phyloP scores from a whole-genome alignment of 2,113 vertebrate genomes.

The Odontophorus gujanensis region DNA sequence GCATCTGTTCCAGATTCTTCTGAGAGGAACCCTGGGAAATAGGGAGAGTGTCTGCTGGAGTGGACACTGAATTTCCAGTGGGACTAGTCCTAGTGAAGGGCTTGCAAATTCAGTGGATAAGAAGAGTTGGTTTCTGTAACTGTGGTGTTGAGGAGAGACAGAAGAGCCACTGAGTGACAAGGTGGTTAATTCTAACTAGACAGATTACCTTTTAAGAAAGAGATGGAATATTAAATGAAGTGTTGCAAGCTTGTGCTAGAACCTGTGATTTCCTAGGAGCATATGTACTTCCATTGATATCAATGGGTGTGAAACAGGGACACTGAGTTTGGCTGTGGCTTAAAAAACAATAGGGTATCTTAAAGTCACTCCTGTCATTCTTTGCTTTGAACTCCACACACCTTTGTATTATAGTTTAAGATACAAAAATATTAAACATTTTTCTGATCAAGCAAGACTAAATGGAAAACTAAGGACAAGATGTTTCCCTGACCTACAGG shows the following conservation, averaged over 20 bases:
- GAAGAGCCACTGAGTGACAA: not conserved
- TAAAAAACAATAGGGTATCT: not conserved
- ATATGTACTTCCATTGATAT: not conserved
- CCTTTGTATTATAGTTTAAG: not conserved
- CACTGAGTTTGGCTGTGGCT: not conserved
- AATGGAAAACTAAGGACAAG: not conserved
- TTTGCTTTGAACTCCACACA: not conserved
- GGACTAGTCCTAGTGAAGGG: not conserved
- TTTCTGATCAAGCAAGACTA: not conserved
- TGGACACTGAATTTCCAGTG: fast-evolving
- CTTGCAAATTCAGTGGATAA: fast-evolving
- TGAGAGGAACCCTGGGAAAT: not conserved
- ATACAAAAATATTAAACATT: not conserved
- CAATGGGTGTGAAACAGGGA: not conserved
- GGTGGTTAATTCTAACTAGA: not conserved
- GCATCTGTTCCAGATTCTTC: not conserved
- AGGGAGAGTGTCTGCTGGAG: not conserved
- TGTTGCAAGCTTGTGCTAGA: not conserved
- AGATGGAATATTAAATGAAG: not conserved
- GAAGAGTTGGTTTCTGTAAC: not conserved
- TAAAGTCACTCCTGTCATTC: not conserved
- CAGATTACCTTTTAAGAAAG: not conserved
- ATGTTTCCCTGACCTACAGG: not conserved
- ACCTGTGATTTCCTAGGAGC: not conserved
- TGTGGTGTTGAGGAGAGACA: not conserved